Evolutionary conservation across 2,113 vertebrate species (phyloP), one percentile per base, ranked within the genome.

Genomic region (Epinephelus cyanopodus): DNA sequence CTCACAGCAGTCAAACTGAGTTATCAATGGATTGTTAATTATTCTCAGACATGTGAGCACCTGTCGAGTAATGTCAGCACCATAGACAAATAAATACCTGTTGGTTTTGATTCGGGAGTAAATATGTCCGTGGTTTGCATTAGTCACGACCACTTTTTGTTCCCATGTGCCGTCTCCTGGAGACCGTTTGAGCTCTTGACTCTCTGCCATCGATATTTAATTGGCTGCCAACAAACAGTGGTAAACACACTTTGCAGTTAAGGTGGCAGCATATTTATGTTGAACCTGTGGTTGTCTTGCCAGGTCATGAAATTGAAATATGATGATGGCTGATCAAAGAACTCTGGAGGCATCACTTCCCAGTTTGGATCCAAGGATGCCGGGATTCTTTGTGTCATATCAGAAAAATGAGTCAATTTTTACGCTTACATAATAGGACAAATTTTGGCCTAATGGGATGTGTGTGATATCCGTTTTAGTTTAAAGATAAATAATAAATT

Each of bases 151-250:
- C 50, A 0, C 8, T 27, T 71, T 82, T 21, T 50, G 71, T 91
- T 86, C 74, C 69, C 71, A 65, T 54, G 60, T 61, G 19, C 42
- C 53, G 3, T 82, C 71, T 58, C 68, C 65, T 74, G 33, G 23
- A 68, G 10, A 7, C 65, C 37, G 68, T 76, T 69, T 83, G 56
- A 71, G n/a, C 1, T 72, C n/a, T 57, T 72, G 77, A 57, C 42
- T 57, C 33, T 33, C 4, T 74, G 67, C 68, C 68, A 77, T 15
- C 1, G 33, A 50, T 47, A 5, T 74, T 57, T 45, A 39, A 77
- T 25, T 23, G 3, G n/a, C 62, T 77, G 21, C 81, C 68, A 82
- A 50, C 39, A 67, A 52, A 63, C 27, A 52, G 13, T 8, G 11
- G 37, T 58, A 63, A 82, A 79, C 67, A 81, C 57, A 69, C 56